Evolutionary conservation across 2,888 invertebrate species (phyloP).

Genomic region (Sphaerophoria taeniata): DNA sequence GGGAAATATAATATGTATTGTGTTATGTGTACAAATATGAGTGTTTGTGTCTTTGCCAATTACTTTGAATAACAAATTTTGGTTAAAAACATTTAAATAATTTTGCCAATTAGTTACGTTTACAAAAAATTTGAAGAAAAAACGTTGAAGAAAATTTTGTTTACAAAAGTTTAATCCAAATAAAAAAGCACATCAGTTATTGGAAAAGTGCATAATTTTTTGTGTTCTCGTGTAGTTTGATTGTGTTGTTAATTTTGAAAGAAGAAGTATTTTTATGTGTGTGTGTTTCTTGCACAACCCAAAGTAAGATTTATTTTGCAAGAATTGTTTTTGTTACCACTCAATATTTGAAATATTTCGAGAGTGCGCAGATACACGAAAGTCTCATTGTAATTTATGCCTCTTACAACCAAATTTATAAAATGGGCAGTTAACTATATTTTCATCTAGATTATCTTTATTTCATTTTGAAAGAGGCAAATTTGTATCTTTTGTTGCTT

Average conservation of each 20-base stretch:
- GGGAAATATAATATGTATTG: not conserved
- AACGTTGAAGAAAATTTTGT: conserved; percentile 4
- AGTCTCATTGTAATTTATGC: conserved; percentile 53
- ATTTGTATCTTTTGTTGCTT: conserved; percentile 54
- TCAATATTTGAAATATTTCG: conserved; percentile 65
- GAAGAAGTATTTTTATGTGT: conserved; percentile 12
- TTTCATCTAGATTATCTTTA: not conserved
- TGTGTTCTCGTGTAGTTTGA: conserved; percentile 20
- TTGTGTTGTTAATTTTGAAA: conserved; percentile 20
- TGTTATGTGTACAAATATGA: conserved; percentile 13
- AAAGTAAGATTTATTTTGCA: conserved; percentile 7
- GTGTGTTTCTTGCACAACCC: conserved; percentile 32
- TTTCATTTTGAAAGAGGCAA: conserved; percentile 45
- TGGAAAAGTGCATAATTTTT: conserved; percentile 20
- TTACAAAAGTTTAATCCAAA: conserved; percentile 14
- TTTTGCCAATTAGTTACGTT: conserved; percentile 71
- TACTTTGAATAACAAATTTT: conserved; percentile 49
- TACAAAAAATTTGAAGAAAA: conserved; percentile 21
- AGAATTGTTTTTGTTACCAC: conserved; percentile 29
- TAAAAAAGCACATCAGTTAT: conserved; percentile 39
- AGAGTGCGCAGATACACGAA: conserved; percentile 75
- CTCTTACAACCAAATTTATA: conserved; percentile 66
- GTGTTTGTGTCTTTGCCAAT: conserved; percentile 49
- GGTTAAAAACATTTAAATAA: conserved; percentile 66
- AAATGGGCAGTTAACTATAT: conserved; percentile 10